Base-by-base conservation (phyloP, 1,140 invertebrate species). In the Microplitis demolitor region DNA sequence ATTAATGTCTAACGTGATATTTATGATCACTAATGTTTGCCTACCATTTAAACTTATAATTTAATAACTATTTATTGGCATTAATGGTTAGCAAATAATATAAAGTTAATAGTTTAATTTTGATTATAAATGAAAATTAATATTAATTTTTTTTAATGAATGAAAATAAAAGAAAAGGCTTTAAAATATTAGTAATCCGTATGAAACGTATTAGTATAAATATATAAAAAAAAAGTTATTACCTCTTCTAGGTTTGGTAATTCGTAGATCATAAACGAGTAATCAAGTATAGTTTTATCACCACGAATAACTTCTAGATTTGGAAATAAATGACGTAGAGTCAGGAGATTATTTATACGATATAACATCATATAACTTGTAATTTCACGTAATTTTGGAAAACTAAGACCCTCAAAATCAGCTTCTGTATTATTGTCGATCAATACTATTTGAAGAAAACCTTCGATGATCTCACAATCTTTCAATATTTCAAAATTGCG, bases 301-400 rank as follows among this genome's bases (percentile, higher is more conserved):
- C 94, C 94, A 31, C 94, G 87, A 63, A 96, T 95, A 8, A 95
- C 91, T 4, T 92, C 85, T 72, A 96, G 85, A 85, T 95, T 95
- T 1, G 89, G 89, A 77, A 90, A 89, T 35, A 90, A 74, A 35
- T 85, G 80, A 6, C 79, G 83, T 24, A 90, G 75, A 16, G 82
- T 87, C 58, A 79, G 80, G 37, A 90, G 81, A 11, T 90, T 91
- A 74, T 88, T 88, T 6, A 91, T 91, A 67, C 91, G 85, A 78
- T 90, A 93, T 3, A 94, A 66, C 1, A 94, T 79, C 9, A 95
- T 80, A 80, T 91, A 93, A 37, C 90, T 91, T 3, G 92, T 94
- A 66, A 95, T 92, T 84, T 94, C 85, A 24, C 85, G 79, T 4
- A 90, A 76, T 64, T 89, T 84, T 2, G 92, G 92, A 83, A 91